A percentile compares a stretch with the other conserved stretches of the same genome.
phyloP scores from a whole-genome alignment of 2,797 vertebrate species.

The Linurgus olivaceus region DNA sequence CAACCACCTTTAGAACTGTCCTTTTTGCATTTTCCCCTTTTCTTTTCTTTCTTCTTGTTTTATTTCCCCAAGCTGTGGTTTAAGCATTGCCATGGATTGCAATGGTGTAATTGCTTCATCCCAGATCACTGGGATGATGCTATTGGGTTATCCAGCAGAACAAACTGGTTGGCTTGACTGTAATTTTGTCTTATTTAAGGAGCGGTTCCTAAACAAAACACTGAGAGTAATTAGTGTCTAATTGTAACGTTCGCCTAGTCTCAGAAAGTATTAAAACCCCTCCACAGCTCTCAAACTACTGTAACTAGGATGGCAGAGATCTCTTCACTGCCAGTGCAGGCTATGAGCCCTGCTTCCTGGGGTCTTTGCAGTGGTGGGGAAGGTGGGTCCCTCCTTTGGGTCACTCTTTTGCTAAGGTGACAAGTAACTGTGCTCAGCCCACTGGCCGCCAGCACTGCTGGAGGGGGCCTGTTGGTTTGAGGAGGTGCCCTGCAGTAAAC shows the following conservation, averaged over 20 bases:
- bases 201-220: neutral
- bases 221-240: neutral
- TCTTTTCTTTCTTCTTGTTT: neutral
- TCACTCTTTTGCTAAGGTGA: neutral
- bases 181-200: neutral
- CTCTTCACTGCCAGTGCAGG: neutral
- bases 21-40: rapidly evolving
- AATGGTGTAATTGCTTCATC: neutral
- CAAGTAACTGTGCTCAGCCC: neutral
- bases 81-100: neutral
- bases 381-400: neutral
- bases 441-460: neutral
- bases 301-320: neutral
- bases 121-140: neutral
- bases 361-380: neutral
- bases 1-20: neutral
- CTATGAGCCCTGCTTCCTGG: neutral
- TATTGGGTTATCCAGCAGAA: neutral
- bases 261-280: neutral
- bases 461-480: neutral
- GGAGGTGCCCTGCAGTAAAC: neutral
- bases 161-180: neutral
- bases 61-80: neutral
- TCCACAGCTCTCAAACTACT: neutral
- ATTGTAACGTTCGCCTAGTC: neutral